phyloP scores from a whole-genome alignment of 2,113 vertebrate species.

The Phylloscopus trochilus region DNA sequence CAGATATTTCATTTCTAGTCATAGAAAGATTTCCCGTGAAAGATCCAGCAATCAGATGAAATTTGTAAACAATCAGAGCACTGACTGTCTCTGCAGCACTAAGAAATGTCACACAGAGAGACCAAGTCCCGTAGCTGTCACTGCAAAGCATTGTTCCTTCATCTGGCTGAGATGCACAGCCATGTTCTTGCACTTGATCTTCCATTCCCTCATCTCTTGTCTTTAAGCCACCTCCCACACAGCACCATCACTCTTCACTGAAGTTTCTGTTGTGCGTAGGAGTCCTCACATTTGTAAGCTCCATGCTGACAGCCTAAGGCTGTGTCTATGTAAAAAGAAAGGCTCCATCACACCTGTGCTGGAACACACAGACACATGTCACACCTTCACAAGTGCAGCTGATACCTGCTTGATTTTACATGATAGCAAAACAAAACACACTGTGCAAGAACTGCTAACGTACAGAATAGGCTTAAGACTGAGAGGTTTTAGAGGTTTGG shows the following conservation, averaged over 20 bases:
- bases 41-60: neutral
- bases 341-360: neutral
- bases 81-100: neutral
- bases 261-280: neutral
- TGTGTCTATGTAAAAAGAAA: neutral
- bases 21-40: neutral
- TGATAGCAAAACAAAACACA: neutral
- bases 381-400: neutral
- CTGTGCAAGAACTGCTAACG: neutral
- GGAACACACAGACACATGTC: neutral
- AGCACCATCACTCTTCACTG: neutral
- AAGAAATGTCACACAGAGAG: neutral
- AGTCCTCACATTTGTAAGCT: neutral
- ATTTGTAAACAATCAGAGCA: neutral
- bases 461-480: neutral
- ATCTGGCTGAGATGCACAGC: neutral
- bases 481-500: neutral
- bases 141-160: neutral
- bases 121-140: neutral
- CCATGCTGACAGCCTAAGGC: neutral
- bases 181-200: neutral
- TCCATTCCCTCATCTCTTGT: neutral
- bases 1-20: neutral
- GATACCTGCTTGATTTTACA: neutral
- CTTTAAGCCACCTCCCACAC: neutral